A percentile compares a stretch with the other conserved stretches of the same genome.
Conservation (phyloP, 2,888 invertebrate genomes). For the Oscheius sp. region DNA sequence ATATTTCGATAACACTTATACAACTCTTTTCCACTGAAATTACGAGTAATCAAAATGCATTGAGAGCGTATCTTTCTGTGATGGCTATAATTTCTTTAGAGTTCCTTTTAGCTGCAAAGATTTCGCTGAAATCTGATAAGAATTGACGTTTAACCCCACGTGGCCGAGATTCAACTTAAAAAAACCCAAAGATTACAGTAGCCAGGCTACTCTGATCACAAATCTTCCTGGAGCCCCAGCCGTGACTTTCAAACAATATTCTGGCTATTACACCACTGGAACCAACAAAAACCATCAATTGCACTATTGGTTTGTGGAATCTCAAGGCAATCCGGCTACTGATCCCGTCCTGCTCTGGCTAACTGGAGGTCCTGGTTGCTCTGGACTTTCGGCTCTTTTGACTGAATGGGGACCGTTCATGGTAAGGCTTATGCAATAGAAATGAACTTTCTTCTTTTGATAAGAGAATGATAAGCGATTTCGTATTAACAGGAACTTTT, state of each 20-base stretch:
- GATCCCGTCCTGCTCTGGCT: constrained; percentile 58
- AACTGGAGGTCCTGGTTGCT: constrained; percentile 72
- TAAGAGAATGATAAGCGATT: background rate
- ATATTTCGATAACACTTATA: too few species aligned
- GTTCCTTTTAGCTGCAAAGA: too few species aligned
- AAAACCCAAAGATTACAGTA: constrained; percentile 6
- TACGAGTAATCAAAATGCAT: too few species aligned
- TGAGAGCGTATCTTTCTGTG: too few species aligned
- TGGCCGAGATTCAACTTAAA: too few species aligned
- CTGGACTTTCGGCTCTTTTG: constrained; percentile 71
- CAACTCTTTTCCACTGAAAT: too few species aligned
- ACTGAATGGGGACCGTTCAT: constrained; percentile 72
- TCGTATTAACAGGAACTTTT: constrained; percentile 8
- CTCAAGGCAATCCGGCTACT: constrained; percentile 48
- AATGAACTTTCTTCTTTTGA: background rate
- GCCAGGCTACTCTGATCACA: constrained; percentile 37
- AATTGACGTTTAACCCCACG: too few species aligned
- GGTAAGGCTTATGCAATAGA: constrained; percentile 21
- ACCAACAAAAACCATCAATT: constrained; percentile 69
- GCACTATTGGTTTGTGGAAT: constrained; percentile 71
- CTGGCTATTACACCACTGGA: constrained; percentile 72
- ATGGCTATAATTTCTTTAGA: too few species aligned
- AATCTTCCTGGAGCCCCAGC: constrained; percentile 48
- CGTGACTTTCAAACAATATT: constrained; percentile 71
- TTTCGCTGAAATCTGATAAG: too few species aligned